phyloP scores from a whole-genome alignment of 2,888 invertebrate species.

The Rhyacophila evoluta region DNA sequence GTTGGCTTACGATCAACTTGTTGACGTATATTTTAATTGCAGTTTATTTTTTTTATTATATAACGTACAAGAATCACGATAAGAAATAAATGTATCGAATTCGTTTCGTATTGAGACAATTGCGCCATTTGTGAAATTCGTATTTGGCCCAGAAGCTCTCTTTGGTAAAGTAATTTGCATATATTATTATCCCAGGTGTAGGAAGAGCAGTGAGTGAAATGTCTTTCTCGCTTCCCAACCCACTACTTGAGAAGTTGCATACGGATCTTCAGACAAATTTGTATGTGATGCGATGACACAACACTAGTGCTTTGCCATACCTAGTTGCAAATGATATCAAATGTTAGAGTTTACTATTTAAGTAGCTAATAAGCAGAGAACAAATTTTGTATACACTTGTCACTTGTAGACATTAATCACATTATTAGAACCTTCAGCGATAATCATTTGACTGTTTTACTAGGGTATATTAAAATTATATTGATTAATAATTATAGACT shows the following conservation, averaged over 20 bases:
- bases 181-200: slow-evolving; percentile 70
- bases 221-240: slow-evolving; percentile 34
- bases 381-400: too few relatives aligned
- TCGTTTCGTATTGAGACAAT: slow-evolving; percentile 34
- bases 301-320: neutral
- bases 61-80: too few relatives aligned
- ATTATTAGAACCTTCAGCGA: too few relatives aligned
- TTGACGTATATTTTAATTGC: too few relatives aligned
- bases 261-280: slow-evolving; percentile 28
- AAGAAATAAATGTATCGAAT: too few relatives aligned
- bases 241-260: slow-evolving; percentile 21
- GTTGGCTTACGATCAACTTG: too few relatives aligned
- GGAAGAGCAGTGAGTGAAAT: slow-evolving; percentile 44
- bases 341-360: neutral
- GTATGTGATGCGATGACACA: slow-evolving; percentile 29
- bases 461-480: too few relatives aligned
- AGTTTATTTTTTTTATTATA: too few relatives aligned
- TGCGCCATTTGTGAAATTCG: neutral
- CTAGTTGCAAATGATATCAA: neutral
- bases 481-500: too few relatives aligned
- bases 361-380: too few relatives aligned
- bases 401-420: too few relatives aligned
- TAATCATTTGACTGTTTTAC: too few relatives aligned
- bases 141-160: slow-evolving; percentile 23
- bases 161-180: slow-evolving; percentile 65